phyloP scores from a whole-genome alignment of 2,888 invertebrate genomes.

The Polia nebulosa region DNA sequence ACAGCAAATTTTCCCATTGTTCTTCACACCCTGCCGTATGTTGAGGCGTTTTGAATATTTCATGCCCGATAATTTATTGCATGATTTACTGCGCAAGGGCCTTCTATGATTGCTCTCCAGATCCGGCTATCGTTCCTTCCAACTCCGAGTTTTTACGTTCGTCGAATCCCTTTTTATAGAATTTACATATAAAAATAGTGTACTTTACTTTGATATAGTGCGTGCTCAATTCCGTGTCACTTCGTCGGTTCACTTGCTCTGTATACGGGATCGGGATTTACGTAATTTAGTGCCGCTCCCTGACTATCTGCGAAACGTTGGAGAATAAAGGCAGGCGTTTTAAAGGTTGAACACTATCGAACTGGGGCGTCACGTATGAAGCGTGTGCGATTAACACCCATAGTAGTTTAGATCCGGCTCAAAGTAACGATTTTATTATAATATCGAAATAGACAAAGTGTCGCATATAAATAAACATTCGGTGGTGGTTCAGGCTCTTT shows the following conservation, averaged over 20 bases:
- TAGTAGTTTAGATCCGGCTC: not conserved
- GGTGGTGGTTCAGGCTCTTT: not conserved
- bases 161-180: slow-evolving; percentile 73
- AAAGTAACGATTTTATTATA: not conserved
- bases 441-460: not conserved
- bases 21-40: slow-evolving; percentile 81
- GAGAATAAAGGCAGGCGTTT: slow-evolving; percentile 46
- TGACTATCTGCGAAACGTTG: slow-evolving; percentile 55
- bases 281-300: slow-evolving; percentile 52
- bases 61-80: slow-evolving; percentile 88
- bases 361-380: slow-evolving; percentile 15
- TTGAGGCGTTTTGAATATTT: slow-evolving; percentile 86
- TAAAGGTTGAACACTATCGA: slow-evolving; percentile 44
- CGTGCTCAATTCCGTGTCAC: slow-evolving; percentile 62
- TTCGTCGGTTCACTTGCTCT: slow-evolving; percentile 59
- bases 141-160: slow-evolving; percentile 69
- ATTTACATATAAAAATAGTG: slow-evolving; percentile 75
- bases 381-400: not conserved
- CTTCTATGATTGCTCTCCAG: slow-evolving; percentile 72
- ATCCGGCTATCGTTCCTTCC: slow-evolving; percentile 64
- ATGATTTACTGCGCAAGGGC: slow-evolving; percentile 84
- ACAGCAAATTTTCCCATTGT: slow-evolving; percentile 78
- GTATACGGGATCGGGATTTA: slow-evolving; percentile 49
- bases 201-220: slow-evolving; percentile 69
- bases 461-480: not conserved